Conservation (phyloP, 2,888 invertebrate species). For the Cetonia aurata region DNA sequence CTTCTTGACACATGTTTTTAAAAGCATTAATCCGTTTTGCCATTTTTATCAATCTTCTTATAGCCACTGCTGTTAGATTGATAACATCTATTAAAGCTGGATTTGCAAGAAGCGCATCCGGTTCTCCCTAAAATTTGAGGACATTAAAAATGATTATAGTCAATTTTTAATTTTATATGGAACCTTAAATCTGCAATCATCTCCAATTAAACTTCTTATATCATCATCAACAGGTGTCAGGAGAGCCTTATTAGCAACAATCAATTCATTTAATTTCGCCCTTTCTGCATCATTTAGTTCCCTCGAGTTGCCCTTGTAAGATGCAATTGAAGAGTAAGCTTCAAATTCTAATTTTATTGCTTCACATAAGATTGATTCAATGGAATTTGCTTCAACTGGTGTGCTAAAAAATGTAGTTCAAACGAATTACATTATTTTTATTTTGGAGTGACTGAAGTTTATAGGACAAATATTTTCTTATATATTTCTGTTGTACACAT, state of each 20-base stretch:
- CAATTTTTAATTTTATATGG: constrained; percentile 37
- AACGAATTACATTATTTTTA: constrained; percentile 54
- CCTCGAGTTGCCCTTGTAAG: constrained; percentile 72
- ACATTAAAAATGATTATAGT: background rate
- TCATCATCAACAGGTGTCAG: constrained; percentile 89
- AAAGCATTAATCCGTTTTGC: constrained; percentile 90
- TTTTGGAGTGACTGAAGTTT: no score
- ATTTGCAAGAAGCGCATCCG: constrained; percentile 66
- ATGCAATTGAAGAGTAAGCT: constrained; percentile 74
- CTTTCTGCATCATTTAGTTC: constrained; percentile 86
- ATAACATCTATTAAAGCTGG: constrained; percentile 85
- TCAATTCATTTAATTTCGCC: constrained; percentile 85
- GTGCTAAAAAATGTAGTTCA: constrained; percentile 56
- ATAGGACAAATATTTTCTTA: no score
- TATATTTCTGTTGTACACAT: no score
- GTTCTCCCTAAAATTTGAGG: constrained; percentile 36
- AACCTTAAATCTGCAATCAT: constrained; percentile 74
- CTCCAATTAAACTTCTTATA: constrained; percentile 76
- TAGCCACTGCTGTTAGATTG: constrained; percentile 92
- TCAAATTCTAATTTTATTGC: constrained; percentile 90
- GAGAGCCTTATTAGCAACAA: constrained; percentile 87
- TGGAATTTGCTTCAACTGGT: constrained; percentile 76
- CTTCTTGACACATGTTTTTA: constrained; percentile 93
- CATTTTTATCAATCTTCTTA: constrained; percentile 87
- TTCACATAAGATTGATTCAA: constrained; percentile 87